Evolutionary conservation across 2,797 vertebrate genomes (phyloP).

Genomic region (Pangasius macronema): DNA sequence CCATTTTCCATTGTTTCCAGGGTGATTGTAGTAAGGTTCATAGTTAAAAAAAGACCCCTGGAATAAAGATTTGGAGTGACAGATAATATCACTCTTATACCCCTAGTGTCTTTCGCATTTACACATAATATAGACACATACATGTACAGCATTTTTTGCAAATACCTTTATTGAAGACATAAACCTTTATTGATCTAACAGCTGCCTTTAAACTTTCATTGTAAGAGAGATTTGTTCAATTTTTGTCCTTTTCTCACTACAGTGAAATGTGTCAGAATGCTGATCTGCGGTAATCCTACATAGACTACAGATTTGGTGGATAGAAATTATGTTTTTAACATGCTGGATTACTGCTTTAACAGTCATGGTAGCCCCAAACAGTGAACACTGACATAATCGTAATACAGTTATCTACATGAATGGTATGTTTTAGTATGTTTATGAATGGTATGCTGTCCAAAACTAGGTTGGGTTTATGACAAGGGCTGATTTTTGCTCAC

Average conservation of each 20-base stretch:
- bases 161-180: background rate
- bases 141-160: background rate
- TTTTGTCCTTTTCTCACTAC: background rate
- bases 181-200: background rate
- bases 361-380: background rate
- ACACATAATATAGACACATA: background rate
- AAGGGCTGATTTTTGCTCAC: background rate
- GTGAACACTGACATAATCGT: background rate
- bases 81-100: background rate
- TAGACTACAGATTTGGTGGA: background rate
- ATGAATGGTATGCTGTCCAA: background rate
- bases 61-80: background rate
- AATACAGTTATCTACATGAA: background rate
- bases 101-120: background rate
- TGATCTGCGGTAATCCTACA: background rate
- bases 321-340: background rate
- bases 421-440: too few relatives aligned
- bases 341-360: background rate
- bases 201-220: background rate
- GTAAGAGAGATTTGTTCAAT: background rate
- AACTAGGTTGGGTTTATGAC: background rate
- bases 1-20: background rate
- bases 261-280: background rate
- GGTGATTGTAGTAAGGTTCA: background rate
- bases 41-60: background rate